These are phyloP conservation scores for Drosophila sproati DNA, from an alignment of 1,140 invertebrate genomes.

Conservation along the genomic window DNA sequence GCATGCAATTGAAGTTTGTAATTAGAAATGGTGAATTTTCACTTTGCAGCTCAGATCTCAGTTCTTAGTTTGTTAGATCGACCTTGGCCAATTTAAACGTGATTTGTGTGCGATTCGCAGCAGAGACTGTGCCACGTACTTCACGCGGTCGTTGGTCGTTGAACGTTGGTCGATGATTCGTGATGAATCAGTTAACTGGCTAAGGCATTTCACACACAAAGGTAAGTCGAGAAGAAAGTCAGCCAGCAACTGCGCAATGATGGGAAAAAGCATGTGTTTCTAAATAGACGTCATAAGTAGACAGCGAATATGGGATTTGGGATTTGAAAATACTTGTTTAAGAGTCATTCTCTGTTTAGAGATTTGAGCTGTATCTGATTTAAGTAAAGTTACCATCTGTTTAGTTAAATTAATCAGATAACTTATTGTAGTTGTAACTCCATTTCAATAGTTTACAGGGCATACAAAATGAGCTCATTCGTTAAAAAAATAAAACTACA, in stretches of 20 bases:
- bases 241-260: not conserved
- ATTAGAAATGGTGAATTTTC: slow-evolving; percentile 14
- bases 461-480: slow-evolving; percentile 30
- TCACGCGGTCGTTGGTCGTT: slow-evolving; percentile 42
- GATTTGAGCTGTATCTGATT: not conserved
- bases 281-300: not conserved
- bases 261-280: not conserved
- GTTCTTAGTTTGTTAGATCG: slow-evolving; percentile 4
- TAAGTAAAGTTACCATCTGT: too few relatives aligned
- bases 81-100: slow-evolving; percentile 69
- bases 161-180: slow-evolving; percentile 48
- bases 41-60: slow-evolving; percentile 13
- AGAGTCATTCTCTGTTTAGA: not conserved
- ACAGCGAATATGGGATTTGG: too few relatives aligned
- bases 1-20: slow-evolving; percentile 23
- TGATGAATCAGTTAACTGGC: slow-evolving; percentile 65
- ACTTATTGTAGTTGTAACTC: not conserved
- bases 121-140: slow-evolving; percentile 53
- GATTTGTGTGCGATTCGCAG: slow-evolving; percentile 58
- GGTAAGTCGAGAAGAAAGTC: slow-evolving; percentile 46
- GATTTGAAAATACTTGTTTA: not conserved
- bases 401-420: too few relatives aligned
- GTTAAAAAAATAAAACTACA: not conserved
- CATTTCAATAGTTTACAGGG: not conserved
- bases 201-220: slow-evolving; percentile 24